Evolutionary conservation across 2,113 vertebrate species (phyloP), one percentile per base, ranked within the genome.

Genomic region (Charina bottae): DNA sequence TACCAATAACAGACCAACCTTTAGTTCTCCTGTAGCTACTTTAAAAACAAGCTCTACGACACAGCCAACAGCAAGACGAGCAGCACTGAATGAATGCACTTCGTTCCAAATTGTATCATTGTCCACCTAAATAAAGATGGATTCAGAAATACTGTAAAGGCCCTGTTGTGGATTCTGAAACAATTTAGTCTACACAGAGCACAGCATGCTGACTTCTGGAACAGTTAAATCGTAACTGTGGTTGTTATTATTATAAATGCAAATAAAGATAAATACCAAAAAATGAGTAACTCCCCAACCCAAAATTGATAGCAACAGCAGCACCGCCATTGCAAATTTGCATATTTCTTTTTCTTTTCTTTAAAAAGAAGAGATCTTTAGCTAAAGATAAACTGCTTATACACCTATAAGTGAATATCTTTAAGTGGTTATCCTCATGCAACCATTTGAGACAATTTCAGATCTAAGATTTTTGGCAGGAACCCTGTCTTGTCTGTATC

Each of bases 91-190:
- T 0, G 99, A 99, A 95, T 99, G 99, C 28, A 99, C 98, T 94
- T 99, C 99, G 0, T 99, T 99, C 99, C 99, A 99, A 92, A 99
- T 99, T 46, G 99, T 99, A 97, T 99, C 99, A 33, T 98, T 99
- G 98, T 99, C 99, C 9, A 99, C 99, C 99, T 99, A 90, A 13
- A 0, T 2, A 90, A 95, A 89, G 33, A 89, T 68, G 93, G 21
- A 94, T 60, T 85, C 0, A 37, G 46, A 4, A 86, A 4, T 4
- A 55, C 58, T 64, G 0, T 0, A 46, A 88, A 95, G 28, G 6
- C 26, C 56, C 6, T 13, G 58, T 46, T 85, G 4, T 78, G 33
- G 23, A 24, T 37, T 90, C 0, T 95, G 93, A 3, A 90, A 83
- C 62, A 58, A 46, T 0, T n/a, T 85, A 53, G 37, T 42, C 28